These are phyloP conservation scores for Choreutis nemorana DNA, from an alignment of 2,888 invertebrate species.

Conservation along the genomic window DNA sequence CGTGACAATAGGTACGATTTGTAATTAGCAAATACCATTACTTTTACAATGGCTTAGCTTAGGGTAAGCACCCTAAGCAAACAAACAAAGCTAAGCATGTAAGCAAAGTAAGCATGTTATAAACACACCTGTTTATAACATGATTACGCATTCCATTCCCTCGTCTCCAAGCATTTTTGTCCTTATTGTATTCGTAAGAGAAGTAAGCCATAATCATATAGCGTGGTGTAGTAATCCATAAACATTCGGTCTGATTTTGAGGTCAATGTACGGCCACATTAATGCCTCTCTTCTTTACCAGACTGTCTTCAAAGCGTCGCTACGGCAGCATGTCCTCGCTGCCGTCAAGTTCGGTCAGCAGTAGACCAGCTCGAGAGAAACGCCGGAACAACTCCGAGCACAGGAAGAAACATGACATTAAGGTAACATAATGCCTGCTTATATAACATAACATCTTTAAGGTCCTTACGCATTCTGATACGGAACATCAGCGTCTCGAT, in stretches of 20 bases:
- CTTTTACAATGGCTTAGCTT: too few species aligned
- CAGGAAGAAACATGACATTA: slow-evolving; percentile 76
- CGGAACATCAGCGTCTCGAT: too few species aligned
- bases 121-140: too few species aligned
- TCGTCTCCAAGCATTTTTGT: too few species aligned
- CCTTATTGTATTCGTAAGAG: not conserved
- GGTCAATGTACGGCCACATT: too few species aligned
- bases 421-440: slow-evolving; percentile 48
- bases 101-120: too few species aligned
- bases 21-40: too few species aligned
- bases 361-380: slow-evolving; percentile 77
- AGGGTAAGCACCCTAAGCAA: too few species aligned
- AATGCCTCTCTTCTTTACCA: slow-evolving; percentile 15
- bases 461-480: too few species aligned
- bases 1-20: not conserved
- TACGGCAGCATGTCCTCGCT: slow-evolving; percentile 86
- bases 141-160: too few species aligned
- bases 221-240: too few species aligned
- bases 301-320: slow-evolving; percentile 61
- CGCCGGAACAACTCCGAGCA: slow-evolving; percentile 71
- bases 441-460: not conserved
- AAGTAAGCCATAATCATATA: not conserved
- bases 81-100: too few species aligned
- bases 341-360: slow-evolving; percentile 84
- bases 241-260: not conserved